Conservation (phyloP, 2,113 vertebrate species). For the Furnarius figulus region DNA sequence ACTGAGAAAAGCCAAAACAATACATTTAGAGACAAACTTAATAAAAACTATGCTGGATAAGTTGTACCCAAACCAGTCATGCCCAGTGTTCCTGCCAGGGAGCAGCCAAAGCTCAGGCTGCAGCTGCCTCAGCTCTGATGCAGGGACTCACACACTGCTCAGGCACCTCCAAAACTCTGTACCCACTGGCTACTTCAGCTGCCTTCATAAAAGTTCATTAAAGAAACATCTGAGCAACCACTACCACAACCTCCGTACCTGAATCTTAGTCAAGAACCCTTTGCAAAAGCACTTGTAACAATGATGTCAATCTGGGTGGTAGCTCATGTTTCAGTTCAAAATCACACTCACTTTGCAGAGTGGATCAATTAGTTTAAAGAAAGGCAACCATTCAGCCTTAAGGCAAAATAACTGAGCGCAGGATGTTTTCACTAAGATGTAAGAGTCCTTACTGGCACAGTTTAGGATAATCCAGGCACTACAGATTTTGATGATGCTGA, state of each 20-base stretch:
- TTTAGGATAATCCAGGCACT: neutral
- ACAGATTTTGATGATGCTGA: neutral
- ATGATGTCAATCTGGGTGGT: fast-evolving
- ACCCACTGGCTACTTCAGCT: neutral
- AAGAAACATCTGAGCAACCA: neutral
- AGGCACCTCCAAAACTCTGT: neutral
- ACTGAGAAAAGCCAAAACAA: neutral
- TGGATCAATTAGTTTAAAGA: neutral
- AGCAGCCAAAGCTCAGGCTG: neutral
- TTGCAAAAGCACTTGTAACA: neutral
- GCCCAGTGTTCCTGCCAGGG: neutral
- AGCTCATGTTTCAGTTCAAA: neutral
- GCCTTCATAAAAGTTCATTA: neutral
- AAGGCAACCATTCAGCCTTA: neutral
- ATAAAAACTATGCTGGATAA: neutral
- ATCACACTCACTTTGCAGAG: neutral
- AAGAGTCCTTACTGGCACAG: neutral
- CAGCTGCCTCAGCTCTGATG: neutral
- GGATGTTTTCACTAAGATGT: neutral
- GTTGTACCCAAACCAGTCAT: neutral
- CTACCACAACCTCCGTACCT: neutral
- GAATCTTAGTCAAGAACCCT: neutral
- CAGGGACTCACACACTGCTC: neutral
- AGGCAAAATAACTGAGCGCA: neutral
- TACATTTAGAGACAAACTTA: neutral